Percentiles rank a stretch among this genome's conserved stretches.
These are phyloP conservation scores for Heterotis niloticus DNA, from an alignment of 2,113 vertebrate species.

Conservation along the genomic window DNA sequence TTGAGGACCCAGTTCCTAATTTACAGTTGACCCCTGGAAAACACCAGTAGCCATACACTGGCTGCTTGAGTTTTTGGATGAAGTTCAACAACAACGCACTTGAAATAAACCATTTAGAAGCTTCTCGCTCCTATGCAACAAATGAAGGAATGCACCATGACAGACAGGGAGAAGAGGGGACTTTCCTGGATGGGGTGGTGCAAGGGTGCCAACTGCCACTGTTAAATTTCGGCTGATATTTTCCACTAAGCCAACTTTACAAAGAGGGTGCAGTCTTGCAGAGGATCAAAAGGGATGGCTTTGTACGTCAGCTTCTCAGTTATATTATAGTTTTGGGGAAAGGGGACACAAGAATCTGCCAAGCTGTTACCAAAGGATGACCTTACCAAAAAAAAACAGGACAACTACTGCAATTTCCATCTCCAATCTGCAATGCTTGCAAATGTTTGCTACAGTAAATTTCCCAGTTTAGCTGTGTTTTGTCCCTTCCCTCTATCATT, in stretches of 20 bases:
- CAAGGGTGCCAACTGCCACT: background rate
- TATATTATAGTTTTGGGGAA: background rate
- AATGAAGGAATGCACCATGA: constrained; percentile 5
- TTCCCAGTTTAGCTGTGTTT: too few relatives aligned
- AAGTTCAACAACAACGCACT: constrained; percentile 24
- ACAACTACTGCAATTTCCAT: background rate
- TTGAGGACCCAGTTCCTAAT: constrained; percentile 22
- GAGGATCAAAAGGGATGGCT: background rate
- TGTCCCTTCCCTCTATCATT: too few relatives aligned
- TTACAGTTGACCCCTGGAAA: constrained; percentile 24
- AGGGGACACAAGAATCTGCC: background rate
- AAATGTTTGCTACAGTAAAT: too few relatives aligned
- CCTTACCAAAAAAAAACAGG: too few relatives aligned
- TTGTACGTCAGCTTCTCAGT: background rate
- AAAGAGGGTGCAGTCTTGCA: background rate
- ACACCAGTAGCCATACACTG: background rate
- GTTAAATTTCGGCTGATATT: constrained; percentile 6
- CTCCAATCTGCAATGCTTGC: background rate
- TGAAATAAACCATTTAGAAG: background rate
- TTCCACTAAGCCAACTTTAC: background rate
- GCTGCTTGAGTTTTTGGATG: background rate
- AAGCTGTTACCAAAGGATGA: too few relatives aligned
- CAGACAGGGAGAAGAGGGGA: background rate
- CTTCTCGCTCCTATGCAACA: background rate
- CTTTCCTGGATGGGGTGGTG: background rate